A percentile compares a stretch with the other conserved stretches of the same genome.
Conservation (phyloP, 1,140 invertebrate genomes). For the Melitaea cinxia region DNA sequence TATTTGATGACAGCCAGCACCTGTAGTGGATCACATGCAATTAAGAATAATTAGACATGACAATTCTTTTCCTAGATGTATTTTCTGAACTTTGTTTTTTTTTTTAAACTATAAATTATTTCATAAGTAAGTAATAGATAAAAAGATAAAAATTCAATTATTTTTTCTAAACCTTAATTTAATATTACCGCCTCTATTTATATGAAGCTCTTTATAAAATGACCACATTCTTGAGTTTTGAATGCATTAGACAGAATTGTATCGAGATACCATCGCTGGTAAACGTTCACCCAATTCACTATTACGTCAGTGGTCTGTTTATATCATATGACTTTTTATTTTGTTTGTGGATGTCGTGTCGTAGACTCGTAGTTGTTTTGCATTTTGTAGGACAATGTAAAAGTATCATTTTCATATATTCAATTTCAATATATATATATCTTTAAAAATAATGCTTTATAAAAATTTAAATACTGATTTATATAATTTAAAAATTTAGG, state of each 20-base stretch:
- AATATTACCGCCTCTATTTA: slow-evolving; percentile 14
- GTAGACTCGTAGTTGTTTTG: neutral
- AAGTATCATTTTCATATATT: too few species aligned
- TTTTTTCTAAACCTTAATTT: neutral
- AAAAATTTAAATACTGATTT: too few species aligned
- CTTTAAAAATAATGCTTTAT: too few species aligned
- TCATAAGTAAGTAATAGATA: neutral
- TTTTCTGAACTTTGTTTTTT: neutral
- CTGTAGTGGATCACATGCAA: slow-evolving; percentile 33
- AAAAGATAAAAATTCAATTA: neutral
- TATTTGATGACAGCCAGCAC: slow-evolving; percentile 40
- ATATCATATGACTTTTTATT: slow-evolving; percentile 1
- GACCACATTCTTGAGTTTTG: slow-evolving; percentile 46
- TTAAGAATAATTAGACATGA: slow-evolving; percentile 33
- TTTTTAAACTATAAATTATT: neutral
- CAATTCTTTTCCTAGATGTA: neutral
- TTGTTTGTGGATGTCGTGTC: neutral
- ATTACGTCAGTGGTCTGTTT: slow-evolving; percentile 21
- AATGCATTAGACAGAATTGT: slow-evolving; percentile 50
- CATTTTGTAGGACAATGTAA: too few species aligned
- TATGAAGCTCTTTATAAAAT: slow-evolving; percentile 30
- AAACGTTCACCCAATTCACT: slow-evolving; percentile 38
- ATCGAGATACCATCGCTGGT: slow-evolving; percentile 43
- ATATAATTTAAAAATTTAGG: too few species aligned
- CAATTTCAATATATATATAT: too few species aligned